Percentiles rank a stretch among this genome's conserved stretches.
phyloP scores from a whole-genome alignment of 2,888 invertebrate species.

The Oxytorus armatus region DNA sequence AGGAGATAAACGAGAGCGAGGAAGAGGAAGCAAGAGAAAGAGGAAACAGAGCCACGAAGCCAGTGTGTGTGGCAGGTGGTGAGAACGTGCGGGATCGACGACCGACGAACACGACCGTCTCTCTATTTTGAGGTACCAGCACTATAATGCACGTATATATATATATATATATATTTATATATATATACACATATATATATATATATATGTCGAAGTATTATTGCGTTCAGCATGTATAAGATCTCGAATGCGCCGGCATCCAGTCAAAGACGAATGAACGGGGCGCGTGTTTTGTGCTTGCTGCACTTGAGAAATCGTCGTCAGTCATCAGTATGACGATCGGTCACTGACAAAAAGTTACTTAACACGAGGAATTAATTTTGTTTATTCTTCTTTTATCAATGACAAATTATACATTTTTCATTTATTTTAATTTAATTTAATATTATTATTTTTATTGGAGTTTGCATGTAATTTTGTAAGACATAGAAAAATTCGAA shows the following conservation, averaged over 20 bases:
- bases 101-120: conserved; percentile 65
- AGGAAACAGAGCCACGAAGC: conserved; percentile 56
- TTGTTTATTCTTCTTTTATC: no score
- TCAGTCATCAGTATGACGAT: background rate
- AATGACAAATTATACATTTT: no score
- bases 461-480: no score
- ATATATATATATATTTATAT: conserved; percentile 7
- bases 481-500: no score
- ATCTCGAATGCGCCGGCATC: no score
- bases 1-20: conserved; percentile 52
- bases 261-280: conserved; percentile 19
- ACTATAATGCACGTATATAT: conserved; percentile 30
- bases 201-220: no score
- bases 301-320: conserved; percentile 13
- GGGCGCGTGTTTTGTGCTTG: conserved; percentile 5
- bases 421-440: no score
- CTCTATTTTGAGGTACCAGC: conserved; percentile 64
- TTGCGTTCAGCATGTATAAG: no score
- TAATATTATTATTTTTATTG: no score
- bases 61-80: conserved; percentile 67
- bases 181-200: conserved; percentile 1
- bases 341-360: background rate
- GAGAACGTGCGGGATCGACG: conserved; percentile 65
- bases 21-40: conserved; percentile 46
- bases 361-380: background rate